These are phyloP conservation scores for Drosophila borealis DNA, from an alignment of 2,888 invertebrate species.

Conservation along the genomic window DNA sequence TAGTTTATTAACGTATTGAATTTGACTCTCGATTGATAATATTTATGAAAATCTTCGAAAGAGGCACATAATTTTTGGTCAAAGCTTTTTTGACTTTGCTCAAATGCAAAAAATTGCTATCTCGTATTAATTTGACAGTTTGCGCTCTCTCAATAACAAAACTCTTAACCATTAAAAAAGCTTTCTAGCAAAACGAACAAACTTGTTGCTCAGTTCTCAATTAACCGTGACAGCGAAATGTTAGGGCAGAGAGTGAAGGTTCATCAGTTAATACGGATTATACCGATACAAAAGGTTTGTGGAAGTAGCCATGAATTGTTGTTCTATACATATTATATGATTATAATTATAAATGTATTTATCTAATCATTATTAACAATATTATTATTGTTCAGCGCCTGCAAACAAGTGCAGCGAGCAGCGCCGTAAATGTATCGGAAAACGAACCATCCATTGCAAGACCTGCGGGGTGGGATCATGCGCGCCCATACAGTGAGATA, in stretches of 20 bases:
- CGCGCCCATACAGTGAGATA: constrained; percentile 65
- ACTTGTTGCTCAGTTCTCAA: constrained; percentile 13
- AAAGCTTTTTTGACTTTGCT: constrained; percentile 7
- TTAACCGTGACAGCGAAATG: constrained; percentile 31
- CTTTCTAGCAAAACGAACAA: constrained; percentile 2
- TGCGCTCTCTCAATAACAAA: not conserved
- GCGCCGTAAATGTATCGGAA: constrained; percentile 10
- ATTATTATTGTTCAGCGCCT: constrained; percentile 41
- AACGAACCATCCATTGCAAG: not conserved
- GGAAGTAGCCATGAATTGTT: not conserved
- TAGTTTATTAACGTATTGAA: not conserved
- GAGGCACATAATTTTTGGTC: not conserved
- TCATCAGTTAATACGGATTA: constrained; percentile 16
- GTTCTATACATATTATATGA: not conserved
- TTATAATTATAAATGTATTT: not conserved
- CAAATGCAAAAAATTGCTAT: not conserved
- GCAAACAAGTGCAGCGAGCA: constrained; percentile 44
- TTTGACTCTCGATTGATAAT: not conserved
- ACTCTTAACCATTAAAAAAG: constrained; percentile 10
- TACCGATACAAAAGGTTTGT: constrained; percentile 50
- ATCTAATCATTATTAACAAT: not conserved
- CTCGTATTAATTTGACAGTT: not conserved
- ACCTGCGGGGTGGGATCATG: constrained; percentile 65
- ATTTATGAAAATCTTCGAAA: constrained; percentile 5
- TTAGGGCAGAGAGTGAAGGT: constrained; percentile 35